Evolutionary conservation across 2,797 vertebrate genomes (phyloP).

Genomic region (Hybognathus amarus): DNA sequence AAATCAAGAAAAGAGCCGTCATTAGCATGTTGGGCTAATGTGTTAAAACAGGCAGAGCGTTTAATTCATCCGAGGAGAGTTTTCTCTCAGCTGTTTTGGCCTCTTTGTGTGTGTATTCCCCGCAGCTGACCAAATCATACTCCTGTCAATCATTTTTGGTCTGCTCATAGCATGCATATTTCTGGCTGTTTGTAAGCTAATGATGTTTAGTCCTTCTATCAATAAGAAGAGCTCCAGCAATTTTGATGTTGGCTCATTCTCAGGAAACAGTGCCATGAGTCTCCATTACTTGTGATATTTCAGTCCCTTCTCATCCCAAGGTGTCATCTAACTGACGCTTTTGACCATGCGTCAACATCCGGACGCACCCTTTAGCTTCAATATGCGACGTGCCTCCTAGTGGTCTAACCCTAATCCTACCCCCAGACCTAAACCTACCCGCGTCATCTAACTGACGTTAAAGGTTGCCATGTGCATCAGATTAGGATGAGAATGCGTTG

Average conservation of each 20-base stretch:
- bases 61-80: not conserved
- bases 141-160: constrained; percentile 29
- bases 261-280: constrained; percentile 17
- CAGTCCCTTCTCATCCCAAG: too few relatives aligned
- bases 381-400: too few relatives aligned
- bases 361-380: too few relatives aligned
- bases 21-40: constrained; percentile 23
- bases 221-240: constrained; percentile 8
- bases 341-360: too few relatives aligned
- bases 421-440: too few relatives aligned
- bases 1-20: not conserved
- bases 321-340: too few relatives aligned
- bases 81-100: not conserved
- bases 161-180: constrained; percentile 15
- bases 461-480: too few relatives aligned
- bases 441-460: too few relatives aligned
- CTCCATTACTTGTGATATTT: not conserved
- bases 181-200: not conserved
- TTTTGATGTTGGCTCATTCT: constrained; percentile 17
- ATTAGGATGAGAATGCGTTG: too few relatives aligned
- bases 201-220: constrained; percentile 15
- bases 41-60: constrained; percentile 35
- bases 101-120: constrained; percentile 17
- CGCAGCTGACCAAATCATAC: constrained; percentile 62
- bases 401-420: too few relatives aligned